These are phyloP conservation scores for Psittacara wagleri DNA, from an alignment of 2,113 vertebrate species.

Conservation along the genomic window DNA sequence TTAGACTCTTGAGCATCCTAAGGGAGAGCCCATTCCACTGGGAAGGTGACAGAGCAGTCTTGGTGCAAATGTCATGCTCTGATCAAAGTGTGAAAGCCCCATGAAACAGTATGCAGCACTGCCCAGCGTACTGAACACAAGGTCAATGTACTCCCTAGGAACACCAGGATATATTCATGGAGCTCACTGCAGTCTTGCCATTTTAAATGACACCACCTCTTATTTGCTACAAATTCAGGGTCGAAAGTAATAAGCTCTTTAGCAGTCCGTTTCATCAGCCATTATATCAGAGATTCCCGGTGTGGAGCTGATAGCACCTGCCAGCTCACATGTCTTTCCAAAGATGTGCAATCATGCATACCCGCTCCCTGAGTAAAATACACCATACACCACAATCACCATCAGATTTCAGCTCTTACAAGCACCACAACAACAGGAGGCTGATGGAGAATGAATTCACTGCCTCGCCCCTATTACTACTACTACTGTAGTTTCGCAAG, in stretches of 20 bases:
- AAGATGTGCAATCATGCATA: not conserved
- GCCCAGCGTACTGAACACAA: rapidly evolving
- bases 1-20: not conserved
- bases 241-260: not conserved
- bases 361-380: not conserved
- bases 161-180: not conserved
- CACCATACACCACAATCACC: not conserved
- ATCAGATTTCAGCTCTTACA: not conserved
- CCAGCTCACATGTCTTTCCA: not conserved
- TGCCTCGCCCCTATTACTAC: not conserved
- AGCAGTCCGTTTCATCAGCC: not conserved
- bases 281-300: not conserved
- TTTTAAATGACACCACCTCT: not conserved
- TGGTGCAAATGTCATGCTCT: not conserved
- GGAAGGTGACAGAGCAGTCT: not conserved
- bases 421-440: not conserved
- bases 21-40: not conserved
- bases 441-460: not conserved
- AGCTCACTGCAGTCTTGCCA: not conserved
- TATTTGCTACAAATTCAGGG: not conserved
- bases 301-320: not conserved
- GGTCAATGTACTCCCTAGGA: not conserved
- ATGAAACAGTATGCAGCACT: no score
- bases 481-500: not conserved
- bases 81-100: not conserved